These are phyloP conservation scores for Acanthopleura granulata DNA, from an alignment of 2,888 invertebrate species.

Conservation along the genomic window DNA sequence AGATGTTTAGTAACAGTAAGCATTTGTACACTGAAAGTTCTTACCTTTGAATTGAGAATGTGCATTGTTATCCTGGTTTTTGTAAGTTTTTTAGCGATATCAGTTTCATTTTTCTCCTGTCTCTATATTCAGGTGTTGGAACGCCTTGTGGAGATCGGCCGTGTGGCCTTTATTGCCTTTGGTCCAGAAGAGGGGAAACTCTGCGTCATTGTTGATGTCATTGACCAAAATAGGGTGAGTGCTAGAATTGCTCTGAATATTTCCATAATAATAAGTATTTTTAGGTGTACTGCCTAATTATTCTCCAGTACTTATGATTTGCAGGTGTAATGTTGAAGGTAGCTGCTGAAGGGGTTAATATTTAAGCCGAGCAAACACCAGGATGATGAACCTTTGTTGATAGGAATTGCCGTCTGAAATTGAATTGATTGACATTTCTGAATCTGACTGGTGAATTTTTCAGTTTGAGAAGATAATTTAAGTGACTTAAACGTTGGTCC, in stretches of 20 bases:
- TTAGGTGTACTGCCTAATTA: too few relatives aligned
- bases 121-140: not conserved
- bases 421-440: not conserved
- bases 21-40: too few relatives aligned
- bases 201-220: constrained; percentile 93
- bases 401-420: constrained; percentile 19
- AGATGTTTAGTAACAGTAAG: too few relatives aligned
- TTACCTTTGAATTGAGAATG: too few relatives aligned
- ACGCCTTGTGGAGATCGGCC: constrained; percentile 93
- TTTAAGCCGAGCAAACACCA: constrained; percentile 29
- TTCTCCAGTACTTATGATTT: too few relatives aligned
- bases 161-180: constrained; percentile 94
- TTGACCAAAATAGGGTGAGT: constrained; percentile 93
- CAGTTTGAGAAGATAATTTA: too few relatives aligned
- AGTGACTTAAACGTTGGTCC: too few relatives aligned
- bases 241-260: not conserved
- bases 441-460: too few relatives aligned
- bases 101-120: not conserved
- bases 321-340: too few relatives aligned
- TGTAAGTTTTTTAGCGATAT: too few relatives aligned
- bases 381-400: constrained; percentile 39
- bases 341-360: too few relatives aligned
- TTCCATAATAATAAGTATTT: not conserved
- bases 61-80: too few relatives aligned
- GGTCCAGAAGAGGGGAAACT: constrained; percentile 93